Base-by-base conservation (phyloP, 2,888 invertebrate genomes). In the Therioaphis trifolii region DNA sequence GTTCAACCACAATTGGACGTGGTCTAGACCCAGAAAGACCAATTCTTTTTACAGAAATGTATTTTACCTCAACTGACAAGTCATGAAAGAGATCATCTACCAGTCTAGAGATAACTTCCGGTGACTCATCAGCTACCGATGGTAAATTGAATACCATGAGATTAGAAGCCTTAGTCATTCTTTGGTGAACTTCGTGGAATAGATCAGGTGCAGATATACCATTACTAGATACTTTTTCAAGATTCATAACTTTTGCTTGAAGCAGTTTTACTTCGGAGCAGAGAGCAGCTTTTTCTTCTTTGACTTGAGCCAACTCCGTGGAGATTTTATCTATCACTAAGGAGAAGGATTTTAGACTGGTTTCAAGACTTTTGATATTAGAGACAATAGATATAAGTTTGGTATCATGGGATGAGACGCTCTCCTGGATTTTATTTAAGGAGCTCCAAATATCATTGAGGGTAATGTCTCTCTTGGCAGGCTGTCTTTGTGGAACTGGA, bases 1-100 rank as follows among this genome's bases (percentile, higher is more conserved):
- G 14, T 68, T 68, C 68, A 40, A 68, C 21, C 21, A 40, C 40
- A 68, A 68, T 68, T 1, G 68, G 68, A 35, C n/a, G 21, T 40
- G 29, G 21, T 4, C 11, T 1, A n/a, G 29, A 7, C 18, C 35
- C 35, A 52, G 4, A 4, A 18, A 7, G 52, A 52, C 9, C 15
- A 52, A 52, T 52, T 52, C 9, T 11, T 18, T n/a, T 15, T 52
- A 15, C 18, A 52, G 52, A 52, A 52, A 52, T 52, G 14, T 52
- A 52, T 15, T 52, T 7, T 4, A 11, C 5, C 52, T 52, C 15
- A 52, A 52, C 52, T 15, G 15, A 52, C 52, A 52, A 52, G 18
- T 52, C 18, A n/a, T n/a, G n/a, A n/a, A n/a, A n/a, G n/a, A n/a
- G n/a, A n/a, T n/a, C n/a, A n/a, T n/a, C n/a, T n/a, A n/a, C n/a